Base-by-base conservation (phyloP, 1,140 invertebrate species). In the Brachionus calyciflorus region DNA sequence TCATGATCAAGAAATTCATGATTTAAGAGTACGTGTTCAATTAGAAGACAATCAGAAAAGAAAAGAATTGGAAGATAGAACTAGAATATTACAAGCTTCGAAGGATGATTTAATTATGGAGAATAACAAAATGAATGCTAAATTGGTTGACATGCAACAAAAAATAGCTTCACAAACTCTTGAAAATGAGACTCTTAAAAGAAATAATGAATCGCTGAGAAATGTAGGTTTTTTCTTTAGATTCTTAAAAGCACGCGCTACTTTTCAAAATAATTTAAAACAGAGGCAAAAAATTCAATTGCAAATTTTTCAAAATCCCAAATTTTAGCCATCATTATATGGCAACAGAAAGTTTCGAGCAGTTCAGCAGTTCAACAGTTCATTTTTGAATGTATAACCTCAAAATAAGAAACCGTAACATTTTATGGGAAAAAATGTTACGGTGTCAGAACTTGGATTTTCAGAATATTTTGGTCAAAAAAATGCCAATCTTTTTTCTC, bases 151-250 rank as follows among this genome's bases (percentile, higher is more conserved):
- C 9, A 19, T 76, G 7, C 51, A 76, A 44, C 73, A 76, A 21
- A 76, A 76, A 60, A 26, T 55, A 17, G 21, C 49, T n/a, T 76
- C 49, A 6, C 73, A 57, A 60, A 33, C 51, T 1, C 3, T 76
- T 26, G 73, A 76, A 60, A 76, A 57, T 19, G 73, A 76, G 33
- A 46, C 73, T 5, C 26, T 76, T 9, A 76, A 76, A 76, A 24
- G 28, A 76, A 33, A 76, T n/a, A 55, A 55, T 48, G 73, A 76
- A 19, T 57, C 49, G 10, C 12, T 76, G 3, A 55, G 49, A 76
- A 57, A 41, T 19, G 73, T 76, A 57, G n/a, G 5, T 17, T 51
- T 51, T n/a, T 5, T 12, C 14, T 10, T 51, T 41, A n/a, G n/a
- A n/a, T n/a, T n/a, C n/a, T n/a, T n/a, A n/a, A n/a, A n/a, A n/a